Evolutionary conservation across 2,888 invertebrate genomes (phyloP).

Genomic region (Drosophila mercatorum): DNA sequence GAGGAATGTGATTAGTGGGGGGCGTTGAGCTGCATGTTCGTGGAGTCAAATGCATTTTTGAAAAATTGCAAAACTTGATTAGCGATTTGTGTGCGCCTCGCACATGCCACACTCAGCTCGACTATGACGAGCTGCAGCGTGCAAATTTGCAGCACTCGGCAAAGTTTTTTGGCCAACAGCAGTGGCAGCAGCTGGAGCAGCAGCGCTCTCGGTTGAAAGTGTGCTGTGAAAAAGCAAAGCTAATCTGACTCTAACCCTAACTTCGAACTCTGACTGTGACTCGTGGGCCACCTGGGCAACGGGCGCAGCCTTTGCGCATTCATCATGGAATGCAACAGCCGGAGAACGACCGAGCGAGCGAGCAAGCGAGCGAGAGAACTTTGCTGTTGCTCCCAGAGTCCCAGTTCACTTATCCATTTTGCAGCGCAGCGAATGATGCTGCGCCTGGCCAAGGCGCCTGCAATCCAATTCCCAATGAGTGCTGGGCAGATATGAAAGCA

Average conservation of each 20-base stretch:
- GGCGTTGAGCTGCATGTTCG: neutral
- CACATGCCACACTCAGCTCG: constrained; percentile 56
- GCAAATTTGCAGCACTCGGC: constrained; percentile 42
- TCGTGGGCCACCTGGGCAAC: constrained; percentile 46
- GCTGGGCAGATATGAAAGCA: constrained; percentile 30
- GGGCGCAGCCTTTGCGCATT: constrained; percentile 45
- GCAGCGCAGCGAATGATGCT: constrained; percentile 49
- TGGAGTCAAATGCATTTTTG: constrained; percentile 50
- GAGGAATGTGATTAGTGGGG: constrained; percentile 8
- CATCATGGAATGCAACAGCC: constrained; percentile 60
- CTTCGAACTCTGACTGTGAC: constrained; percentile 33
- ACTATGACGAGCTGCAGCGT: constrained; percentile 36
- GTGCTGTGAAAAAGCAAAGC: constrained; percentile 43
- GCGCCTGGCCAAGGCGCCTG: constrained; percentile 33
- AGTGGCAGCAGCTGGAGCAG: neutral
- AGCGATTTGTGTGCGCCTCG: constrained; percentile 53
- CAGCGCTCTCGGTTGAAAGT: neutral
- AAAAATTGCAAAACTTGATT: constrained; percentile 75
- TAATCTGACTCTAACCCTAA: constrained; percentile 50
- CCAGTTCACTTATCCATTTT: constrained; percentile 76
- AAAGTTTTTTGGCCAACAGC: constrained; percentile 31
- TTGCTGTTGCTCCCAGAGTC: constrained; percentile 51
- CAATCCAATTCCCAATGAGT: constrained; percentile 53
- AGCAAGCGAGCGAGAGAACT: constrained; percentile 14
- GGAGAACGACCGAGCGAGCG: constrained; percentile 1